These are phyloP conservation scores for Chloroceryle inda DNA, from an alignment of 2,797 vertebrate species.

Conservation along the genomic window DNA sequence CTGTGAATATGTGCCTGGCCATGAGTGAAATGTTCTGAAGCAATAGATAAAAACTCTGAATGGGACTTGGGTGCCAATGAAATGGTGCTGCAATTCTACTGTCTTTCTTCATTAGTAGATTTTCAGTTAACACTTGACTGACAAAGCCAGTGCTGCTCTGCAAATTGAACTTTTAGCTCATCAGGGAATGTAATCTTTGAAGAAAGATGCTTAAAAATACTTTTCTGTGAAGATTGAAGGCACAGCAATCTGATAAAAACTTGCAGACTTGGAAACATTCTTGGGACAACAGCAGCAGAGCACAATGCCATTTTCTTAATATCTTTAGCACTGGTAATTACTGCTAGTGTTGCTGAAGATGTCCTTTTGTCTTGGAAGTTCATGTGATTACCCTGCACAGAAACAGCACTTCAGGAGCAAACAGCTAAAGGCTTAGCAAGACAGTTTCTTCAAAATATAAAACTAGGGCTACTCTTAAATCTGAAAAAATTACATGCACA, in stretches of 20 bases:
- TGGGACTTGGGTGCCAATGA: background rate
- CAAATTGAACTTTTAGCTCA: background rate
- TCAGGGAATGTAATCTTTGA: background rate
- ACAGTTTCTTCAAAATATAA: background rate
- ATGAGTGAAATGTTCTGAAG: background rate
- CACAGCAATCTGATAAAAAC: background rate
- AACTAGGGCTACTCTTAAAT: background rate
- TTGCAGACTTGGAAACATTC: background rate
- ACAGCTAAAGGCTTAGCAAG: background rate
- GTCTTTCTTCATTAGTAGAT: background rate
- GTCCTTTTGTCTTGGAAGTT: background rate
- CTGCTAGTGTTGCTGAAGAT: background rate
- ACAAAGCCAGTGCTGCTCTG: background rate
- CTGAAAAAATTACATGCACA: background rate
- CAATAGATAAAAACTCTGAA: background rate
- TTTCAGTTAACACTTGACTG: background rate
- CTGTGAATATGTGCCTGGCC: background rate
- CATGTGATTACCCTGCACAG: background rate
- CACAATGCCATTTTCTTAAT: background rate
- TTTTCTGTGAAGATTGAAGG: background rate
- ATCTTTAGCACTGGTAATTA: background rate
- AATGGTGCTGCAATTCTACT: background rate
- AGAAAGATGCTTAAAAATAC: background rate
- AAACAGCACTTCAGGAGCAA: background rate
- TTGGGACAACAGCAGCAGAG: background rate